Evolutionary conservation across 35 echinoderm and acorn worm species (phyloP), one percentile per base, ranked within the genome.

Genomic region (Eucidaris tribuloides): DNA sequence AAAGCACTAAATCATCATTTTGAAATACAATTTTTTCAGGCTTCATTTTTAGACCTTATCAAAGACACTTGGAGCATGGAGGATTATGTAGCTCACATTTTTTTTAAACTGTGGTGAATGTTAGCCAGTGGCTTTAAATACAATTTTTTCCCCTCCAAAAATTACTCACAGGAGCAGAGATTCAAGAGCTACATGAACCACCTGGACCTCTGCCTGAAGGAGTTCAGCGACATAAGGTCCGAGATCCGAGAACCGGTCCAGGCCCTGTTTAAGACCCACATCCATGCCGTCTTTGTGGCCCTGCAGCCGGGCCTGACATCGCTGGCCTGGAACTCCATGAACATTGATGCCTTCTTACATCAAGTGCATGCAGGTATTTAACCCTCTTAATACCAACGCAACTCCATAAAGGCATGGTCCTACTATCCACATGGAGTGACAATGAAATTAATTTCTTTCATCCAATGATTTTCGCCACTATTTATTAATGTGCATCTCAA

Each of bases 181-280:
- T 98, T 98, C 78, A 98, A 98, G 71, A 98, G 83, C 44, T 98
- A 98, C 85, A 79, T 90, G 52, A 93, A 98, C 77, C 95, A 98
- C 46, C 89, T 98, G 14, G 33, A 90, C 29, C 78, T 93, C 41
- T 98, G 95, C 79, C 83, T 98, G 22, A 83, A 84, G 54, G 95
- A 98, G 41, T 86, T 98, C 38, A 49, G 57, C 38, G 78, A 90
- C 44, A 90, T 93, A 50, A 45, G 65, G 18, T 65, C 20, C 13
- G 65, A 62, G 29, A 93, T 93, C 54, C 62, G 86, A 37, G 81
- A 88, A 24, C 95, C 95, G 5, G 78, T 98, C 45, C 86, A 79
- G 7, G 44, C 50, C 33, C 82, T 98, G 77, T 98, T 98, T 79
- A 80, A 65, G 46, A 40, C 90, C 42, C 95, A 98, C 45, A 86